Evolutionary conservation across 2,797 vertebrate species (phyloP).

Genomic region (Scarus forsteni): DNA sequence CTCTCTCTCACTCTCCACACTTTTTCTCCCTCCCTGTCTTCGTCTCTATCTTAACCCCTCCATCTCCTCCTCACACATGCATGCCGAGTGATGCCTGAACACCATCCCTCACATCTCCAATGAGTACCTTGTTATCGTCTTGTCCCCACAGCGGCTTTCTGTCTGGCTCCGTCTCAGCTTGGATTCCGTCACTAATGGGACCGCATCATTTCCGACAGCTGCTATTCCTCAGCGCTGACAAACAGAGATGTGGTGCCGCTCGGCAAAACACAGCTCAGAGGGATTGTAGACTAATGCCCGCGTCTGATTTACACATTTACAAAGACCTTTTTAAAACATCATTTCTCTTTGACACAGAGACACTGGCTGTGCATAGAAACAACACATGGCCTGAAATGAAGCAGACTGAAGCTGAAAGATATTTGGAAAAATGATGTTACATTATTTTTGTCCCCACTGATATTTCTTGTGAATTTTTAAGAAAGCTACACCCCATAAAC

Average conservation of each 20-base stretch:
- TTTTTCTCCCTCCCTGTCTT: not conserved
- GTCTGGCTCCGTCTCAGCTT: constrained; percentile 68
- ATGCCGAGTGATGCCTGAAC: constrained; percentile 60
- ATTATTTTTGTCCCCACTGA: no score
- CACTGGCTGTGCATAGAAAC: not conserved
- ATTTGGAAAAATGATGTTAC: no score
- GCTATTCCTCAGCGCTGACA: constrained; percentile 73
- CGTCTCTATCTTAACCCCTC: constrained; percentile 64
- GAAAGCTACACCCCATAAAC: no score
- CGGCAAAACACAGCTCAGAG: constrained; percentile 61
- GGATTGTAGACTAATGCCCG: constrained; percentile 68
- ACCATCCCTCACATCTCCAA: constrained; percentile 77
- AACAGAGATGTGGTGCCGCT: constrained; percentile 63
- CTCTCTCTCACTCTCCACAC: not conserved
- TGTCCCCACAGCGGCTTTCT: constrained; percentile 70
- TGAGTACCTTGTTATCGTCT: constrained; percentile 82
- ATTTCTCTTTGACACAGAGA: constrained; percentile 45
- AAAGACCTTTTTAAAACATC: constrained; percentile 47
- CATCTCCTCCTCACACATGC: constrained; percentile 54
- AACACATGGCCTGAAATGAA: constrained; percentile 24
- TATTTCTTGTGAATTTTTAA: no score
- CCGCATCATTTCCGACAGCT: constrained; percentile 73
- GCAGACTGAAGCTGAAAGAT: not conserved
- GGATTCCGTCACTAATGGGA: constrained; percentile 76
- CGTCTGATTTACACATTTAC: constrained; percentile 71